phyloP scores from a whole-genome alignment of 2,797 vertebrate genomes.

The Brachyalestes nurse region DNA sequence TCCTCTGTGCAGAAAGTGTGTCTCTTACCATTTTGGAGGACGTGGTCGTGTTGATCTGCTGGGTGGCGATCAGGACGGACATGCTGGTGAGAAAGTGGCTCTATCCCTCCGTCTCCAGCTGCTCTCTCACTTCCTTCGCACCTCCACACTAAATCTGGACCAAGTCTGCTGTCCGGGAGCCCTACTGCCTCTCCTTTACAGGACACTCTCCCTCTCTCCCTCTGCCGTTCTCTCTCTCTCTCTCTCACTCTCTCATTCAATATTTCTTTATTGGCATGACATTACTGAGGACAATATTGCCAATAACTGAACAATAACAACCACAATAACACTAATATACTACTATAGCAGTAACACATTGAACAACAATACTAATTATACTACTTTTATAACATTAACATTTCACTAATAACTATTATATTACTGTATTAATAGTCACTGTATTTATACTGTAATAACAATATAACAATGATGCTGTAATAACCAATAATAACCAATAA shows the following conservation, averaged over 20 bases:
- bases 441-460: too few relatives aligned
- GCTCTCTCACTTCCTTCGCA: constrained; percentile 27
- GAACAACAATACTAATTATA: too few relatives aligned
- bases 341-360: too few relatives aligned
- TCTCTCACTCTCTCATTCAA: constrained; percentile 43
- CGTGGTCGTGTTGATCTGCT: constrained; percentile 68
- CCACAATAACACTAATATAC: too few relatives aligned
- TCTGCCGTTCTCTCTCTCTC: constrained; percentile 27
- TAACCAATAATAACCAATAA: too few relatives aligned
- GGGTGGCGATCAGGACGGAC: constrained; percentile 77
- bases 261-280: too few relatives aligned
- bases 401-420: too few relatives aligned
- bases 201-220: constrained; percentile 56
- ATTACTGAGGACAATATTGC: too few relatives aligned
- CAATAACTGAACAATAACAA: too few relatives aligned
- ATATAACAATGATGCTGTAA: too few relatives aligned
- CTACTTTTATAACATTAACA: too few relatives aligned
- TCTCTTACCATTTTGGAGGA: constrained; percentile 72
- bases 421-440: too few relatives aligned
- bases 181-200: constrained; percentile 54
- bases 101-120: constrained; percentile 38
- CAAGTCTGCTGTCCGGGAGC: constrained; percentile 47
- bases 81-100: constrained; percentile 57
- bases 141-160: constrained; percentile 54
- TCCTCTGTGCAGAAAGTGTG: not conserved